Conservation (phyloP, 2,113 vertebrate species). For the Pantherophis guttatus region DNA sequence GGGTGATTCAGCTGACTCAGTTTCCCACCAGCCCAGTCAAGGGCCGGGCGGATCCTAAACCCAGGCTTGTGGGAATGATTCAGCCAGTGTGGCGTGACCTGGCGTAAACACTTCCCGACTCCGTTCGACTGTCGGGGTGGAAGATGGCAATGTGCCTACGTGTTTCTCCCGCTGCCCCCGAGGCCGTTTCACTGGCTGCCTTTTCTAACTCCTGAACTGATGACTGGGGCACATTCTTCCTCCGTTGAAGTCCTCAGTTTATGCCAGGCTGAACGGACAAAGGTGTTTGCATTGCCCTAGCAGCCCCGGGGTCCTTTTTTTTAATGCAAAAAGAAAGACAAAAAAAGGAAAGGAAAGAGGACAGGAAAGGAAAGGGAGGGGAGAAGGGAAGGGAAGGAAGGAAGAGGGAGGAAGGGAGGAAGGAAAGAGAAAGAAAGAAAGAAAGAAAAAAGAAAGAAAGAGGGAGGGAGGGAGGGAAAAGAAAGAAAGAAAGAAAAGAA, state of each 20-base stretch:
- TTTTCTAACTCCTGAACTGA: not conserved
- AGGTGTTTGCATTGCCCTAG: not conserved
- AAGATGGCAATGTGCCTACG: not conserved
- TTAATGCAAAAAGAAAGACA: not conserved
- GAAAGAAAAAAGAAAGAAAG: too few species aligned
- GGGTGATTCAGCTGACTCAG: not conserved
- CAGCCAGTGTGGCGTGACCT: not conserved
- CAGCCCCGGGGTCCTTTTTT: not conserved
- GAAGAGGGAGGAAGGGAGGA: too few species aligned
- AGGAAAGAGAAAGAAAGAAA: too few species aligned
- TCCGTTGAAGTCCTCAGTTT: not conserved
- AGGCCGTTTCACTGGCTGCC: not conserved
- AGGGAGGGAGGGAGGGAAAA: too few species aligned
- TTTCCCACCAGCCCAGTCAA: not conserved
- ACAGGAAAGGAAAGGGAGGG: too few species aligned
- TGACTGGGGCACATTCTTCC: not conserved
- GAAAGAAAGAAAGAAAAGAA: too few species aligned
- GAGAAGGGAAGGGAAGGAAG: too few species aligned
- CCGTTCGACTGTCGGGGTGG: not conserved
- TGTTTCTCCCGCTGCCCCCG: not conserved
- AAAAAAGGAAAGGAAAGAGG: too few species aligned
- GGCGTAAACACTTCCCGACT: not conserved
- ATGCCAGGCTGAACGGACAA: not conserved
- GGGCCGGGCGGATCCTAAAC: not conserved
- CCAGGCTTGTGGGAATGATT: not conserved